These are phyloP conservation scores for Upupa epops DNA, from an alignment of 2,113 vertebrate species.

Conservation along the genomic window DNA sequence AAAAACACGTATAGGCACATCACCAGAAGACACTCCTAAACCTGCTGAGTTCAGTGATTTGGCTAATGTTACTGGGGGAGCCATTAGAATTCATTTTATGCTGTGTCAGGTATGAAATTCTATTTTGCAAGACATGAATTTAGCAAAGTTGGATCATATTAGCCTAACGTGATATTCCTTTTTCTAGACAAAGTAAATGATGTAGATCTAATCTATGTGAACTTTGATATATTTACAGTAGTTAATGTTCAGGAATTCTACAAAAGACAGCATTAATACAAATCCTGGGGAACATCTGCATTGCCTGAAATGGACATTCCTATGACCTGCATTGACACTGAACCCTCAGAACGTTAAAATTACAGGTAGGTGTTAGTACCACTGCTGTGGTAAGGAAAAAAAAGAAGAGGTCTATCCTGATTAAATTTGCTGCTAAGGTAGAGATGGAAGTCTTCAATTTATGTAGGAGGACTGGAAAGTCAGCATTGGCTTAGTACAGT, in stretches of 20 bases:
- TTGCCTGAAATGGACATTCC: neutral
- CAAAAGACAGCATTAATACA: neutral
- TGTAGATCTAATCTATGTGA: neutral
- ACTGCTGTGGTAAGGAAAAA: neutral
- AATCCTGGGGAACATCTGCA: neutral
- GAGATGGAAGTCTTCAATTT: neutral
- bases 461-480: neutral
- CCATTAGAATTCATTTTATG: conserved; percentile 35
- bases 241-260: neutral
- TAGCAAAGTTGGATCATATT: neutral
- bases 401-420: neutral
- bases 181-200: neutral
- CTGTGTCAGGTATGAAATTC: neutral
- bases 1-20: neutral
- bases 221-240: neutral
- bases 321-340: neutral
- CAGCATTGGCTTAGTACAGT: neutral
- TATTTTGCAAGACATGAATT: neutral
- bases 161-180: neutral
- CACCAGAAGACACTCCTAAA: neutral
- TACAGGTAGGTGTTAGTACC: neutral
- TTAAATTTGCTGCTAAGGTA: neutral
- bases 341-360: neutral
- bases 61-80: neutral
- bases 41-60: neutral